These are phyloP conservation scores for Helostoma temminkii DNA, from an alignment of 2,797 vertebrate species.

Conservation along the genomic window DNA sequence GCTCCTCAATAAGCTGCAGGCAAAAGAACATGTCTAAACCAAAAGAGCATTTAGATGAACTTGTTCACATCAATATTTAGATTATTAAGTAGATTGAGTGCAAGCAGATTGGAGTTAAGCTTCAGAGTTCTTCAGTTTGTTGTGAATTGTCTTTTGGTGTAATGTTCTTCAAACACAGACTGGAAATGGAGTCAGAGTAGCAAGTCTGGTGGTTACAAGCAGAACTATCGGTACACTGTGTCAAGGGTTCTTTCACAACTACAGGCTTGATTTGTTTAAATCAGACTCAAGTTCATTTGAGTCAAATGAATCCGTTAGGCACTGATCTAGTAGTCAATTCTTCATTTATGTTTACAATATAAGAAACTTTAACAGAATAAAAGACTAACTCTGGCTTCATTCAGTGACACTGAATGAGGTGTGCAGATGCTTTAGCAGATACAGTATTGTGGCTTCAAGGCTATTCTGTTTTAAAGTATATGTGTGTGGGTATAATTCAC, in stretches of 20 bases:
- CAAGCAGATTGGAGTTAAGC: conserved; percentile 11
- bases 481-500: neutral
- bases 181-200: neutral
- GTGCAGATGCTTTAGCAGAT: neutral
- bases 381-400: neutral
- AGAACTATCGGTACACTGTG: neutral
- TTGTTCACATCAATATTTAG: conserved; percentile 30
- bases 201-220: neutral
- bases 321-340: neutral
- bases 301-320: too few relatives aligned
- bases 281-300: too few relatives aligned
- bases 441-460: neutral
- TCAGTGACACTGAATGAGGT: neutral
- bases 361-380: neutral
- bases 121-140: neutral
- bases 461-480: neutral
- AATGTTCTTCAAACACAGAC: conserved; percentile 1
- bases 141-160: neutral
- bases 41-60: conserved; percentile 24
- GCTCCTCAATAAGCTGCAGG: conserved; percentile 14
- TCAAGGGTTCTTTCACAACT: too few relatives aligned
- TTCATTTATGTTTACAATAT: neutral
- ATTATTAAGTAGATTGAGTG: conserved; percentile 12
- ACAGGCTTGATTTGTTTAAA: too few relatives aligned
- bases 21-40: conserved; percentile 17